Evolutionary conservation across 2,113 vertebrate genomes (phyloP), one percentile per base, ranked within the genome.

Genomic region (Condylura cristata): DNA sequence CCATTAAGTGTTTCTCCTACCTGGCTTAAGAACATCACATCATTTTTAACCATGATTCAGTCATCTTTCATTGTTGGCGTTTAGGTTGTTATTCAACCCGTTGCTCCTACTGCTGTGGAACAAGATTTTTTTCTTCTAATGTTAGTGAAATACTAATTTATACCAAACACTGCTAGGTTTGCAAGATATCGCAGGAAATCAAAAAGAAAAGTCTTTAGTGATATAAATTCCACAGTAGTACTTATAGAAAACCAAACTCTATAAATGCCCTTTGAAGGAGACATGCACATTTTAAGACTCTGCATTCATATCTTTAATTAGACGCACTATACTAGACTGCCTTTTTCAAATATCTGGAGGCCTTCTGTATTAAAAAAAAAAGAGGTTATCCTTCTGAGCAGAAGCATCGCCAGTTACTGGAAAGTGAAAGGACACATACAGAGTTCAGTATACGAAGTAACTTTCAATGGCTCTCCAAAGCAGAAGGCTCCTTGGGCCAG

Each of bases 71-170:
- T 28, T 85, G 8, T 1, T 68, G 48, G 34, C 84, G 53, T 72
- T 72, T 44, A 78, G 44, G 61, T 56, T 80, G 2, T 44, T 53
- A 41, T 16, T 81, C 85, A 82, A 41, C 28, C 34, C 34, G 8
- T 71, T 81, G 26, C 32, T 90, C 48, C 61, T 87, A 17, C 34
- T 89, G 39, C 18, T 86, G 12, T 90, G 76, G 20, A 94, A 88
- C 34, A 81, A 70, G 60, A 72, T 32, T 16, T 48, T 81, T 70
- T 74, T 68, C 46, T 37, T 48, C 53, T 71, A 88, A 74, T 65
- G 51, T 75, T 34, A 80, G 28, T 86, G 75, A 79, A 72, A 39
- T 24, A 85, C 22, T 61, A 81, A 41, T 17, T 51, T 58, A 58
- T 66, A 37, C 78, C 39, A 26, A 53, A 79, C 17, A 75, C 46